These are phyloP conservation scores for Lathamus discolor DNA, from an alignment of 2,113 vertebrate genomes.

Conservation along the genomic window DNA sequence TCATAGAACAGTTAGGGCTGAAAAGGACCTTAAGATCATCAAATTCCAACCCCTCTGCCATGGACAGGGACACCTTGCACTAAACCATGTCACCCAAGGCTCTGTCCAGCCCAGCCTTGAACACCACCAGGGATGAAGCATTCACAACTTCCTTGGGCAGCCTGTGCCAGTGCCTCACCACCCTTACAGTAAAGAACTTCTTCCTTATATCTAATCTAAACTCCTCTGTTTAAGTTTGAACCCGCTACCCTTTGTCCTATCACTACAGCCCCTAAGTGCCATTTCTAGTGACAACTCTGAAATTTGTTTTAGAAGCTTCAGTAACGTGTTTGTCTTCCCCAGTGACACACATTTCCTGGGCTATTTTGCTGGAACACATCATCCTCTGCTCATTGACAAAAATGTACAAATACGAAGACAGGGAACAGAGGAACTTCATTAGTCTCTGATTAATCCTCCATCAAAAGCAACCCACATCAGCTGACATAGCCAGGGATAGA, in stretches of 20 bases:
- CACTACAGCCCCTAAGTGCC: not conserved
- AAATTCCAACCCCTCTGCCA: too few relatives aligned
- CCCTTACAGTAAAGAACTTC: too few relatives aligned
- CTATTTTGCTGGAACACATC: not conserved
- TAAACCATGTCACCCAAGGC: too few relatives aligned
- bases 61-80: too few relatives aligned
- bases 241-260: not conserved
- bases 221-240: too few relatives aligned
- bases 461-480: not conserved
- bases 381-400: not conserved
- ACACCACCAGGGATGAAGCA: too few relatives aligned
- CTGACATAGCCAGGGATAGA: not conserved
- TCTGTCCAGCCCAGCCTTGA: too few relatives aligned
- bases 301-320: not conserved
- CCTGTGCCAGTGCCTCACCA: too few relatives aligned
- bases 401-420: not conserved
- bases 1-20: too few relatives aligned
- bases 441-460: not conserved
- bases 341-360: not conserved
- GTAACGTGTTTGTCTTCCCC: accelerated
- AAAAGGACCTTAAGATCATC: too few relatives aligned
- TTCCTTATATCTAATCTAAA: too few relatives aligned
- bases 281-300: not conserved
- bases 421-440: not conserved
- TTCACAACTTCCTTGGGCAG: too few relatives aligned